A percentile compares a stretch with the other conserved stretches of the same genome.
Evolutionary conservation across 2,113 vertebrate species (phyloP).

Genomic region (Perognathus longimembris): DNA sequence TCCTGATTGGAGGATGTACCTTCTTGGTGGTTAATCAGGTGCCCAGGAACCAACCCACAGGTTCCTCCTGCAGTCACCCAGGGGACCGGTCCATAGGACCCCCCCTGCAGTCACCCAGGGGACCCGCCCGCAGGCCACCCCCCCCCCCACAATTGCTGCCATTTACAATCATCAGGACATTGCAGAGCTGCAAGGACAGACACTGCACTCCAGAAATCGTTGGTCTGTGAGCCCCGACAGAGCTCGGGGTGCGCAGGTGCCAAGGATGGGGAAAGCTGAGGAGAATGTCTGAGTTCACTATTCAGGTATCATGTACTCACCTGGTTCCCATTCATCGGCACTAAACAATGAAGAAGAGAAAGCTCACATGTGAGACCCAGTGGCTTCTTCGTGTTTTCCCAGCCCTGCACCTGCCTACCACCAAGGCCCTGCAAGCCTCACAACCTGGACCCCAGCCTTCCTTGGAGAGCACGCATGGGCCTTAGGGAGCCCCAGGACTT

Average conservation of each 20-base stretch:
- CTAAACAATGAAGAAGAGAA: no score
- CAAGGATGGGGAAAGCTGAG: constrained; percentile 66
- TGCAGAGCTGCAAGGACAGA: constrained; percentile 1
- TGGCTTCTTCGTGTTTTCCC: background rate
- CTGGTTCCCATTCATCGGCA: constrained; percentile 19
- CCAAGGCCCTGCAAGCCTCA: background rate
- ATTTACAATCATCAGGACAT: constrained; percentile 67
- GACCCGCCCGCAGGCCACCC: no score
- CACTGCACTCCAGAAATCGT: background rate
- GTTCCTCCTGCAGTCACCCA: no score
- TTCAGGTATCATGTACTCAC: constrained; percentile 65
- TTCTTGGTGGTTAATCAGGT: background rate
- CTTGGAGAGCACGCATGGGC: background rate
- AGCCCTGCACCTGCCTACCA: background rate
- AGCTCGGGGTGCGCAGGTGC: constrained; percentile 9
- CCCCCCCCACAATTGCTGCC: constrained; percentile 8
- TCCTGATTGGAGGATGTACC: background rate
- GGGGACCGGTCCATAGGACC: no score
- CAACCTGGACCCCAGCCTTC: background rate
- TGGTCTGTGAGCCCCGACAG: background rate
- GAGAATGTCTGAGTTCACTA: constrained; percentile 62
- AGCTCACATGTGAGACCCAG: background rate
- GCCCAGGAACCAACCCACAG: background rate
- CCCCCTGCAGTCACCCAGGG: no score
- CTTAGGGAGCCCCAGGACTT: background rate